Evolutionary conservation across 2,113 vertebrate species (phyloP), one percentile per base, ranked within the genome.

Genomic region (Rhegmatorhina hoffmannsi): DNA sequence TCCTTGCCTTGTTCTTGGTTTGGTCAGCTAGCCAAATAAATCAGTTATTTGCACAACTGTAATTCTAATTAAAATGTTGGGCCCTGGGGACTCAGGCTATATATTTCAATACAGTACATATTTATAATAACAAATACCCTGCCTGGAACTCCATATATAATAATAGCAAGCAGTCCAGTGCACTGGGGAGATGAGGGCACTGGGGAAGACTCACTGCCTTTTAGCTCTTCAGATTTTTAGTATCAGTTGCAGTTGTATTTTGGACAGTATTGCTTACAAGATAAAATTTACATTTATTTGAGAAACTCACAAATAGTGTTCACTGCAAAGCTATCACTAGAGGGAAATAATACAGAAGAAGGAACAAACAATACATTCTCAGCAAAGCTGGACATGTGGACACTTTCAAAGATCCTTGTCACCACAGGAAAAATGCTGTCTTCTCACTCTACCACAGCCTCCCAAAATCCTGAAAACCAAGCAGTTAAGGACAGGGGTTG

Each of bases 271-370:
- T 91, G 80, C 85, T 94, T 89, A 66, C 79, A 49, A 76, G 67
- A 92, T 80, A 86, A 91, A 87, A 96, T 97, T 92, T 96, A 72
- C 90, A 95, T 96, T 96, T 88, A 66, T 96, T 94, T 86, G 69
- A 95, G 80, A 69, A 95, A 38, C 56, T 50, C 73, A 73, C 29
- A 47, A 96, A 92, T 78, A 58, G 59, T 38, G 90, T 89, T 92
- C 46, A 20, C 49, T 64, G 68, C 94, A 96, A 95, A 97, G 85
- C 81, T 95, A 43, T 96, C 80, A 94, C 96, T 97, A 95, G 94
- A 94, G 70, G 92, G 79, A 97, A 96, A 95, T 89, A 97, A 92
- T 92, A 82, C 64, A 86, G 91, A 90, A 87, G 78, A 79, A 68
- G 36, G 73, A 96, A 90, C 77, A 97, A 96, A 97, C 70, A 78